Conservation (phyloP, 2,888 invertebrate species). For the Odontomyia ornata region DNA sequence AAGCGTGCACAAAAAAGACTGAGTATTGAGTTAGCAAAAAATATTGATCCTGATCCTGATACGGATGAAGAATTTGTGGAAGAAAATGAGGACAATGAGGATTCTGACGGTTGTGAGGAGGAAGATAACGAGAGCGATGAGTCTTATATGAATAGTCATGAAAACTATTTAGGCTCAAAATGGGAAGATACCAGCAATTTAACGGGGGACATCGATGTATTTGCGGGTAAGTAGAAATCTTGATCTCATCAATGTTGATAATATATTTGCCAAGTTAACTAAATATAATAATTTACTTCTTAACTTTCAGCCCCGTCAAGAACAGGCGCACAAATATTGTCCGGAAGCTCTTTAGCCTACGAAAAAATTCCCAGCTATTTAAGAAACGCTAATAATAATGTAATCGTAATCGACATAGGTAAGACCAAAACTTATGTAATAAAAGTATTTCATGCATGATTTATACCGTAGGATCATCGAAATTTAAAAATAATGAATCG, state of each 20-base stretch:
- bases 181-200: slow-evolving; percentile 46
- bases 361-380: slow-evolving; percentile 20
- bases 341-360: not conserved
- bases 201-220: slow-evolving; percentile 47
- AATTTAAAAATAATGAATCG: slow-evolving; percentile 26
- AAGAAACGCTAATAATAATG: slow-evolving; percentile 15
- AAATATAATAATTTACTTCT: no score
- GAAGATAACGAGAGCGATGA: not conserved
- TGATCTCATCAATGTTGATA: no score
- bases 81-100: not conserved
- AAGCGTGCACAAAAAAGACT: slow-evolving; percentile 44
- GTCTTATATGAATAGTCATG: not conserved
- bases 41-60: slow-evolving; percentile 37
- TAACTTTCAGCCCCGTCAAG: slow-evolving; percentile 46
- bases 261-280: no score
- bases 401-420: slow-evolving; percentile 46
- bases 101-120: not conserved
- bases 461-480: slow-evolving; percentile 42
- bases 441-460: not conserved
- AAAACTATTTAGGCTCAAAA: slow-evolving; percentile 16
- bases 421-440: not conserved
- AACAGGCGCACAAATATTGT: slow-evolving; percentile 9
- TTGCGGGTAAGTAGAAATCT: slow-evolving; percentile 45
- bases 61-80: slow-evolving; percentile 6
- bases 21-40: slow-evolving; percentile 40